phyloP scores from a whole-genome alignment of 1,140 invertebrate genomes.

The Caenorhabditis tropicalis region DNA sequence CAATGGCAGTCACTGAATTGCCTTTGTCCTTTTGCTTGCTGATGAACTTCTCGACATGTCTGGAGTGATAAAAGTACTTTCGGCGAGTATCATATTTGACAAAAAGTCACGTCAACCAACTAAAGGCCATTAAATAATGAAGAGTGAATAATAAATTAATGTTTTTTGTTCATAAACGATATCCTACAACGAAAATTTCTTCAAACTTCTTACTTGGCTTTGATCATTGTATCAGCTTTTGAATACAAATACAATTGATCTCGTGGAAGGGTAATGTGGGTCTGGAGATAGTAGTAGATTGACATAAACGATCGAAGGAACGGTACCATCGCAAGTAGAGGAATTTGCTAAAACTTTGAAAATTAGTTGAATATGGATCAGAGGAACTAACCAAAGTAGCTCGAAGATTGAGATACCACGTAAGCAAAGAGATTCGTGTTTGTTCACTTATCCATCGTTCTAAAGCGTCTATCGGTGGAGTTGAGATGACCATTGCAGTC shows the following conservation, averaged over 20 bases:
- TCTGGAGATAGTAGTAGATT: conserved; percentile 49
- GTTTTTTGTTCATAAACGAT: too few species aligned
- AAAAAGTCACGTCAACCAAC: too few species aligned
- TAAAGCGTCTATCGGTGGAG: conserved; percentile 33
- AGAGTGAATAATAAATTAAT: too few species aligned
- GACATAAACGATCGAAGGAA: conserved; percentile 25
- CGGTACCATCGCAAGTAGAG: conserved; percentile 29
- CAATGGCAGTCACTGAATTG: neutral
- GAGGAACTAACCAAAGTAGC: neutral
- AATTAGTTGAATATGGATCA: neutral
- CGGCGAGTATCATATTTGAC: neutral
- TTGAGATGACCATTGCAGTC: conserved; percentile 42
- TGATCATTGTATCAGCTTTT: conserved; percentile 40
- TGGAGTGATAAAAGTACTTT: neutral
- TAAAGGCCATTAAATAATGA: too few species aligned
- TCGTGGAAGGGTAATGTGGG: conserved; percentile 18
- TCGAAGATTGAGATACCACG: conserved; percentile 42
- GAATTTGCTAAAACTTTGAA: conserved; percentile 32
- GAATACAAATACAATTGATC: conserved; percentile 50
- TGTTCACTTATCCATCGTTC: conserved; percentile 23
- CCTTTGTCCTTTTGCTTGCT: neutral
- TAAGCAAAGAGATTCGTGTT: neutral
- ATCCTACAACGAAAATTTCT: too few species aligned
- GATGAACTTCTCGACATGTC: conserved; percentile 36
- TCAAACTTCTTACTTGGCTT: conserved; percentile 32